Evolutionary conservation across 2,797 vertebrate genomes (phyloP).

Genomic region (Semotilus atromaculatus): DNA sequence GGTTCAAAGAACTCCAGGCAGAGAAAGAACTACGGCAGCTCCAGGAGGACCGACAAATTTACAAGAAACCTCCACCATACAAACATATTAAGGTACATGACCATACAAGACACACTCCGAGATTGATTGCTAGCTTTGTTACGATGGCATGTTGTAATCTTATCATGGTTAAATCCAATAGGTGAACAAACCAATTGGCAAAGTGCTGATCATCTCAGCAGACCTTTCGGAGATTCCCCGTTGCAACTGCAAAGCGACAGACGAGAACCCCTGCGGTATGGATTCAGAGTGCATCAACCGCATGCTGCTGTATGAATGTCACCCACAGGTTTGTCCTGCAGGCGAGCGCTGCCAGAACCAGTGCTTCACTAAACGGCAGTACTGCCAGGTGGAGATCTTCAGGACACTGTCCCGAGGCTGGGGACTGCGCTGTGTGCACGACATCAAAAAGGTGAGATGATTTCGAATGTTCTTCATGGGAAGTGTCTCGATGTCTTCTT

Average conservation of each 20-base stretch:
- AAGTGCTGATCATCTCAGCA: slow-evolving; percentile 95
- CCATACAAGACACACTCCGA: neutral
- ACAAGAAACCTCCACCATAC: slow-evolving; percentile 96
- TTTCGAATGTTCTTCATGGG: neutral
- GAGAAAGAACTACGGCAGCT: slow-evolving; percentile 95
- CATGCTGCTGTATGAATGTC: slow-evolving; percentile 97
- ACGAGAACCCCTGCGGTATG: slow-evolving; percentile 92
- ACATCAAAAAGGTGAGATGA: slow-evolving; percentile 92
- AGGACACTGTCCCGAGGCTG: slow-evolving; percentile 93
- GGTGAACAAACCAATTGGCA: slow-evolving; percentile 94
- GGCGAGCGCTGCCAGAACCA: slow-evolving; percentile 94
- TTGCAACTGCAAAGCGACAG: slow-evolving; percentile 94
- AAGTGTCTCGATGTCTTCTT: neutral
- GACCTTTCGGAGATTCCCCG: slow-evolving; percentile 94
- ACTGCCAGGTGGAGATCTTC: slow-evolving; percentile 95
- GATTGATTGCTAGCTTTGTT: neutral
- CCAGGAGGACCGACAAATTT: slow-evolving; percentile 94
- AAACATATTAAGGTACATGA: slow-evolving; percentile 92
- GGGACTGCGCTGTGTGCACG: slow-evolving; percentile 91
- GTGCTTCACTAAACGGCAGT: slow-evolving; percentile 93
- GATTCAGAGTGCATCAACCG: slow-evolving; percentile 98
- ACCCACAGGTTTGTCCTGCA: slow-evolving; percentile 91
- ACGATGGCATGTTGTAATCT: neutral
- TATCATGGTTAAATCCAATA: slow-evolving; percentile 59
- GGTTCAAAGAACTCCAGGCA: slow-evolving; percentile 95